Evolutionary conservation across 2,113 vertebrate species (phyloP).

Genomic region (Carettochelys insculpta): DNA sequence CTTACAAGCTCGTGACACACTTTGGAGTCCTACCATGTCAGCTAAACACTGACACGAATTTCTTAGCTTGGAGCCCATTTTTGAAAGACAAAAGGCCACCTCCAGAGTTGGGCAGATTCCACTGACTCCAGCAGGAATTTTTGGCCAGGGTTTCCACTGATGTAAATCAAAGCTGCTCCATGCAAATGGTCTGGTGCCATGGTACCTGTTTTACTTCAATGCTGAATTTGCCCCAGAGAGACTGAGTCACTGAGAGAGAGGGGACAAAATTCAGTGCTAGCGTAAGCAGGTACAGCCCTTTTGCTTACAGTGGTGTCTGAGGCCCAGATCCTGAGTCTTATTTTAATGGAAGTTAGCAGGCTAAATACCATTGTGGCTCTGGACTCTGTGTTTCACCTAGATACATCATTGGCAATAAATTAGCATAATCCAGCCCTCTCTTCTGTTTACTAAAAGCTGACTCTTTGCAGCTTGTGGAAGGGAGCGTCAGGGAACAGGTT

Average conservation of each 20-base stretch:
- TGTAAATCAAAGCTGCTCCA: slow-evolving; percentile 5
- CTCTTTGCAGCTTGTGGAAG: background rate
- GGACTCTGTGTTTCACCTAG: background rate
- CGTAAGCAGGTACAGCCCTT: background rate
- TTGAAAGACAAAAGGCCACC: slow-evolving; percentile 65
- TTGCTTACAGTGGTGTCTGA: background rate
- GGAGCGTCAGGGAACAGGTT: background rate
- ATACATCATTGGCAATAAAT: background rate
- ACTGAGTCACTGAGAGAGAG: background rate
- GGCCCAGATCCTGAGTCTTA: background rate
- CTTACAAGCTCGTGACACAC: slow-evolving; percentile 66
- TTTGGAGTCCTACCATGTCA: slow-evolving; percentile 49
- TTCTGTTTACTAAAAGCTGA: slow-evolving; percentile 26
- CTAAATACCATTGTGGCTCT: background rate
- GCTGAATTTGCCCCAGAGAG: background rate
- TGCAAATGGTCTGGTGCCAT: background rate
- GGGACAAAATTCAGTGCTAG: background rate
- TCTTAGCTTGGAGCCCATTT: slow-evolving; percentile 52
- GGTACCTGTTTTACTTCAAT: slow-evolving; percentile 1
- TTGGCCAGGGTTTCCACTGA: slow-evolving; percentile 11
- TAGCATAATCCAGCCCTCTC: slow-evolving; percentile 26
- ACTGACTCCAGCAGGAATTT: background rate
- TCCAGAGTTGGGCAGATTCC: slow-evolving; percentile 33
- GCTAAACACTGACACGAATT: slow-evolving; percentile 49
- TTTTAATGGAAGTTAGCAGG: background rate